Conservation (phyloP, 2,888 invertebrate genomes). For the Hypomecis atomaria region DNA sequence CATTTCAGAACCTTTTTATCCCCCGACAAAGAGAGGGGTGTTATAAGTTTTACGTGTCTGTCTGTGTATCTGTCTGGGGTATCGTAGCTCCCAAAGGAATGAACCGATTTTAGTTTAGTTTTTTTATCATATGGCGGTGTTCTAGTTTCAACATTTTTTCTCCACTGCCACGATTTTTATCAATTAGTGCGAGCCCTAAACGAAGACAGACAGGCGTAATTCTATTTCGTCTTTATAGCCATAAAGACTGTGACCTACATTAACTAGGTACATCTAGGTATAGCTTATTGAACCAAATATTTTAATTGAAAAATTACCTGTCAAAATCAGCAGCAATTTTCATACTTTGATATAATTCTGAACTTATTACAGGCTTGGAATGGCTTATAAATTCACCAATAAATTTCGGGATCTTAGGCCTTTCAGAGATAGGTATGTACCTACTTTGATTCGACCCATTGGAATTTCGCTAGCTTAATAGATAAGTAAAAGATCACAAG, state of each 20-base stretch:
- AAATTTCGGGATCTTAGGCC: conserved; percentile 1
- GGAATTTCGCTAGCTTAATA: conserved; percentile 1
- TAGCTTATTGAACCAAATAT: conserved; percentile 1
- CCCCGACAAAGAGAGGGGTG: no score
- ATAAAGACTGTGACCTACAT: background rate
- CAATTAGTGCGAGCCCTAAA: no score
- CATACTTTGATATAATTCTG: conserved; percentile 12
- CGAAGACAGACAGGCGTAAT: no score
- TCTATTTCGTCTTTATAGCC: no score
- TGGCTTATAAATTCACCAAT: conserved; percentile 8
- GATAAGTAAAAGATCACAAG: conserved; percentile 10
- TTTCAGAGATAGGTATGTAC: conserved; percentile 3
- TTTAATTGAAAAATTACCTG: conserved; percentile 10
- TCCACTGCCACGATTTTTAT: no score
- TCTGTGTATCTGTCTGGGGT: no score
- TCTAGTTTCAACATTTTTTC: no score
- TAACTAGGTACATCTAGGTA: conserved; percentile 22
- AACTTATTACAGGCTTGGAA: background rate
- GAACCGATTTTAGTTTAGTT: no score
- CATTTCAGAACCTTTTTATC: no score
- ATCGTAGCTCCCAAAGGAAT: no score
- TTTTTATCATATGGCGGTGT: no score
- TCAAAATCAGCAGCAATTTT: conserved; percentile 11
- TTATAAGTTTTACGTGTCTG: no score
- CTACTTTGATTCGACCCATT: background rate